phyloP scores from a whole-genome alignment of 2,888 invertebrate species.

The Clitarchus hookeri region DNA sequence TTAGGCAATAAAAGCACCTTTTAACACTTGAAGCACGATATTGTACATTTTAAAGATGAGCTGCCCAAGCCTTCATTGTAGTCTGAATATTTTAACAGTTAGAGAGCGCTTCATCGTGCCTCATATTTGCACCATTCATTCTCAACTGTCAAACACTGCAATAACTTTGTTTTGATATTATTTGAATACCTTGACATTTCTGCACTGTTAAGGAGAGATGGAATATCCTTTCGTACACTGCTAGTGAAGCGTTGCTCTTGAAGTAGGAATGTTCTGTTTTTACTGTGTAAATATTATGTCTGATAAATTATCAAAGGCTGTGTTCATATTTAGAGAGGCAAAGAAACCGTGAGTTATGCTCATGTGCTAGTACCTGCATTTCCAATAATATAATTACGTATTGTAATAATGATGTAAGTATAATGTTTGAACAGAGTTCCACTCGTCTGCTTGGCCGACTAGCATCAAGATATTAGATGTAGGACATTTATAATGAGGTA shows the following conservation, averaged over 20 bases:
- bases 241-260: neutral
- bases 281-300: conserved; percentile 14
- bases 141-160: neutral
- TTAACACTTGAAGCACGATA: neutral
- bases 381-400: conserved; percentile 2
- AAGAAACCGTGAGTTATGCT: neutral
- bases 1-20: neutral
- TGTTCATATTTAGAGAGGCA: conserved; percentile 12
- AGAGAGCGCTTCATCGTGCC: neutral
- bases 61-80: neutral
- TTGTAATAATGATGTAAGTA: neutral
- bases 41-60: neutral
- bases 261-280: neutral
- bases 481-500: neutral
- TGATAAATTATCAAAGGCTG: conserved; percentile 14
- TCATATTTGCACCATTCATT: neutral
- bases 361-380: conserved; percentile 14
- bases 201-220: neutral
- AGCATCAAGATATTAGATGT: neutral
- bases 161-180: neutral
- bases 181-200: neutral
- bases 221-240: neutral
- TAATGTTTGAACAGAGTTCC: neutral
- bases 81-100: neutral
- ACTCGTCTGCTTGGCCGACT: neutral